Conservation (phyloP, 1,140 invertebrate species). For the Varroa destructor region DNA sequence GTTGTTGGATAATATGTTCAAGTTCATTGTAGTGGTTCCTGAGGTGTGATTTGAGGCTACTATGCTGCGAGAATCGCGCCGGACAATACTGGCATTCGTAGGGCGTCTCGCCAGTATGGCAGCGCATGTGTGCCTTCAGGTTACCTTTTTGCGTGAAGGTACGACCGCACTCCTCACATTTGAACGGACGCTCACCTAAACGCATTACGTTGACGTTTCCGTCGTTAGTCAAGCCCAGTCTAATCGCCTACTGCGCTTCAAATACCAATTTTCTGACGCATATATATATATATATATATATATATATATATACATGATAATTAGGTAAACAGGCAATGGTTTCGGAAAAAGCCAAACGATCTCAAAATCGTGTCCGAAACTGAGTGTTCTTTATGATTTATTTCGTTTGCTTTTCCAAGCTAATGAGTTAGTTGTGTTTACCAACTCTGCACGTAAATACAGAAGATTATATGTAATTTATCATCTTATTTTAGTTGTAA, state of each 20-base stretch:
- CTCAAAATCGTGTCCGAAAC: neutral
- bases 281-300: too few species aligned
- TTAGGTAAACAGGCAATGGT: too few species aligned
- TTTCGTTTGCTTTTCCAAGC: too few species aligned
- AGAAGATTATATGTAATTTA: too few species aligned
- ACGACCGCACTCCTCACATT: conserved; percentile 50
- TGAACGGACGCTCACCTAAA: conserved; percentile 34
- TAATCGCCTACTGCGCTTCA: neutral
- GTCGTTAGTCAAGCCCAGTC: neutral
- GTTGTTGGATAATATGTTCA: conserved; percentile 17
- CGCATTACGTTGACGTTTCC: neutral
- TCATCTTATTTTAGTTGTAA: too few species aligned
- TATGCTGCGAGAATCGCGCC: conserved; percentile 24
- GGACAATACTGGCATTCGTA: conserved; percentile 60
- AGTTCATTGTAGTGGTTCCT: conserved; percentile 27
- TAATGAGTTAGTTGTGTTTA: too few species aligned
- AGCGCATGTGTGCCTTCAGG: conserved; percentile 61
- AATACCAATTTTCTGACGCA: neutral
- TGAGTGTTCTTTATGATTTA: too few species aligned
- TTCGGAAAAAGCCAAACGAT: neutral
- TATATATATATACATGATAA: too few species aligned
- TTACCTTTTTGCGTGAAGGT: conserved; percentile 61
- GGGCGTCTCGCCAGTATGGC: conserved; percentile 75
- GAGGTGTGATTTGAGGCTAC: conserved; percentile 28
- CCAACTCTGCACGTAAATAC: too few species aligned